A percentile compares a stretch with the other conserved stretches of the same genome.
Evolutionary conservation across 2,113 vertebrate genomes (phyloP).

Genomic region (Ifrita kowaldi): DNA sequence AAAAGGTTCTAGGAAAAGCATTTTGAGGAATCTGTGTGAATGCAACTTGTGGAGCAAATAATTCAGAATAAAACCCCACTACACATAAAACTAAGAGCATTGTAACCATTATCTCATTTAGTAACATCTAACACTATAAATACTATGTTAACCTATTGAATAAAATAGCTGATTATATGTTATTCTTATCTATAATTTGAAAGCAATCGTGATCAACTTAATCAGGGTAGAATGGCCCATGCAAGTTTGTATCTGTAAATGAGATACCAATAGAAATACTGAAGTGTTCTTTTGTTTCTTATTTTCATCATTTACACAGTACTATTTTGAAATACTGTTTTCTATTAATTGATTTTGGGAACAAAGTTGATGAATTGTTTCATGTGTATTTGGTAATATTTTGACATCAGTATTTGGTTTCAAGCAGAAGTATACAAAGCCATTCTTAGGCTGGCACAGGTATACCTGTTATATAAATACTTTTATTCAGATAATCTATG

Average conservation of each 20-base stretch:
- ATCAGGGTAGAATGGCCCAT: neutral
- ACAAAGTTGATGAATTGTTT: neutral
- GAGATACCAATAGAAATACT: neutral
- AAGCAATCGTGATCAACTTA: neutral
- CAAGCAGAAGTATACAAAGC: neutral
- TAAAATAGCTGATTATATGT: neutral
- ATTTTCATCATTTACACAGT: neutral
- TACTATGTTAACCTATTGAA: neutral
- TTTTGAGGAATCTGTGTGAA: neutral
- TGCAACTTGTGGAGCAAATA: neutral
- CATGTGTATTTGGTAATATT: neutral
- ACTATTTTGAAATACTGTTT: neutral
- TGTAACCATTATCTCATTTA: neutral
- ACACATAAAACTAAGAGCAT: neutral
- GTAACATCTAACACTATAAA: neutral
- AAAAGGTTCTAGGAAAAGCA: neutral
- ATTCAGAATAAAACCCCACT: neutral
- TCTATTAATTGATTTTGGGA: neutral
- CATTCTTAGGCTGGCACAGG: neutral
- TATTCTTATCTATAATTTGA: neutral
- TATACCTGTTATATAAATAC: neutral
- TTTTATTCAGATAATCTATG: neutral
- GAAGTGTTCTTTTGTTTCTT: neutral
- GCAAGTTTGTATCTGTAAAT: neutral
- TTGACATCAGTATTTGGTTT: neutral